Conservation (phyloP, 2,797 vertebrate species). For the Alauda arvensis region DNA sequence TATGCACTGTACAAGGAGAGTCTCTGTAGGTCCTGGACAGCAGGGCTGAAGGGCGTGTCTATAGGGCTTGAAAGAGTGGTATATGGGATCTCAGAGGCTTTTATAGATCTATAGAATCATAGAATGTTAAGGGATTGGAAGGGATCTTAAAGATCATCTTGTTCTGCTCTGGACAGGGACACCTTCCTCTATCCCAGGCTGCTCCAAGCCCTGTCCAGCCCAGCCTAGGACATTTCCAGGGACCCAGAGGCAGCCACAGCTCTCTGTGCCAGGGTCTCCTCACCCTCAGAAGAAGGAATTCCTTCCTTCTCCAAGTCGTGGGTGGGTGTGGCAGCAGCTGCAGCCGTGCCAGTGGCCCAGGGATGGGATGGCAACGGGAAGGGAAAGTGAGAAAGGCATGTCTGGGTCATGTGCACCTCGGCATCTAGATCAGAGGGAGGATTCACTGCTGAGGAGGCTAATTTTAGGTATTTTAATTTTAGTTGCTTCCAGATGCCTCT, state of each 20-base stretch:
- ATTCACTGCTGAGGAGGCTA: not conserved
- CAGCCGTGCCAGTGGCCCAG: fast-evolving
- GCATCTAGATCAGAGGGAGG: conserved; percentile 14
- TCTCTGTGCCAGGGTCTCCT: not conserved
- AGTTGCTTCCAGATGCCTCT: conserved; percentile 37
- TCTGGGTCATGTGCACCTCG: conserved; percentile 1
- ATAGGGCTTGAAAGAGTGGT: not conserved
- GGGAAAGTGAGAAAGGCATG: not conserved
- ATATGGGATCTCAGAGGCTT: not conserved
- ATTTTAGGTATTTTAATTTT: conserved; percentile 54
- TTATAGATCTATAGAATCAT: too few relatives aligned
- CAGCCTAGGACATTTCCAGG: not conserved
- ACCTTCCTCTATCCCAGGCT: not conserved
- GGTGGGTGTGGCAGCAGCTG: not conserved
- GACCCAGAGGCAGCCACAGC: not conserved
- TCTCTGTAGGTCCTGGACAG: not conserved
- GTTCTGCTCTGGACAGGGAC: not conserved
- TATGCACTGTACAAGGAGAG: not conserved
- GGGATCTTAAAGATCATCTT: not conserved
- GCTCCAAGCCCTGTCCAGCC: not conserved
- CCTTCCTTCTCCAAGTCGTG: fast-evolving
- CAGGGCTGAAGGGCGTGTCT: not conserved
- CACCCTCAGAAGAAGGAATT: not conserved
- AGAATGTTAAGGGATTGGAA: not conserved
- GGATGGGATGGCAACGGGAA: not conserved